A percentile compares a stretch with the other conserved stretches of the same genome.
Evolutionary conservation across 2,113 vertebrate species (phyloP).

Genomic region (Tympanuchus pallidicinctus): DNA sequence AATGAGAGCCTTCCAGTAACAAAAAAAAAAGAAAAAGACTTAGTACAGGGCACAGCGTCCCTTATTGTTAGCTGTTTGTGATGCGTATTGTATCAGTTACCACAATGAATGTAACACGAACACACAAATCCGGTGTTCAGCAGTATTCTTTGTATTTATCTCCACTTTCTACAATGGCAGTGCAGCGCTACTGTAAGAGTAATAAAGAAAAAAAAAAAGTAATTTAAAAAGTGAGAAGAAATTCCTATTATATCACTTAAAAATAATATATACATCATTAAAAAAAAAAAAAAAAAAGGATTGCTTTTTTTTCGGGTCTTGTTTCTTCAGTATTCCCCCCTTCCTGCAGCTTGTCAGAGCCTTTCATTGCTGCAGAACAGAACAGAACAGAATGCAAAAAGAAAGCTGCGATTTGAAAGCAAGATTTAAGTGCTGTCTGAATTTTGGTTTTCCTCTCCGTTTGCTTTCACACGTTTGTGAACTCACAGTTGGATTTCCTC

Average conservation of each 20-base stretch:
- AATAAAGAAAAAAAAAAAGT: constrained; percentile 3
- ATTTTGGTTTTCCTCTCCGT: not conserved
- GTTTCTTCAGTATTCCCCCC: not conserved
- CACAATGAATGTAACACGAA: not conserved
- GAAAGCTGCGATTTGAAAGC: not conserved
- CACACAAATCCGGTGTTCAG: not conserved
- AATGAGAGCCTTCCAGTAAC: not conserved
- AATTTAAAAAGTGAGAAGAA: not conserved
- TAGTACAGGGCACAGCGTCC: not conserved
- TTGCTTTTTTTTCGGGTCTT: not conserved
- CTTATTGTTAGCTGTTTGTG: not conserved
- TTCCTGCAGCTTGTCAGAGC: not conserved
- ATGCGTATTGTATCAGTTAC: not conserved
- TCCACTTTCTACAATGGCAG: not conserved
- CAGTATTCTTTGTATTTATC: not conserved
- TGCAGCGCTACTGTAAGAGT: not conserved
- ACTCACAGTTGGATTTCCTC: constrained; percentile 42
- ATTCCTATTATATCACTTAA: not conserved
- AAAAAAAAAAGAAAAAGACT: not conserved
- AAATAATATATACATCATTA: not conserved
- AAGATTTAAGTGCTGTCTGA: not conserved
- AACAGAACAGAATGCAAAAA: not conserved
- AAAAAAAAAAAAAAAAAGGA: not conserved
- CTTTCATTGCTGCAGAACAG: not conserved
- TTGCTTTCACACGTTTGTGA: constrained; percentile 34